A percentile compares a stretch with the other conserved stretches of the same genome.
Evolutionary conservation across 2,888 invertebrate genomes (phyloP).

Genomic region (Pycnomerus fuliginosus): DNA sequence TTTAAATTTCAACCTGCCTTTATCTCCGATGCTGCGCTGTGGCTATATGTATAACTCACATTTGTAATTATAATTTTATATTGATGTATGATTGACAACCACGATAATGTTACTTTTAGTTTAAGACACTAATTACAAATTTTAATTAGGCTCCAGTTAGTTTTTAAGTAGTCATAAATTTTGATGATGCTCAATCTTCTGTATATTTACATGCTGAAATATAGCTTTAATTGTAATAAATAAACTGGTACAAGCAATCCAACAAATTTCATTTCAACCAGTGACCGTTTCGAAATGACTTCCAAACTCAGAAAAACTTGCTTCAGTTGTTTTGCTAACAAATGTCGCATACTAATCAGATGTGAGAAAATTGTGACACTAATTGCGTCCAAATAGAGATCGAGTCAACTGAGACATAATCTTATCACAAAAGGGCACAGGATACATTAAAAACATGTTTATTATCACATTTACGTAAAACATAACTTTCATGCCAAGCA

Average conservation of each 20-base stretch:
- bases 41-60: conserved; percentile 19
- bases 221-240: conserved; percentile 34
- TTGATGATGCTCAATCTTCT: conserved; percentile 15
- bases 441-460: conserved; percentile 50
- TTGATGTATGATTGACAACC: conserved; percentile 40
- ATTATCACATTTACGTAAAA: conserved; percentile 52
- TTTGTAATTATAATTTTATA: conserved; percentile 39
- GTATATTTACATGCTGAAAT: conserved; percentile 32
- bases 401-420: too few relatives aligned
- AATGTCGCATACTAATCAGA: conserved; percentile 10
- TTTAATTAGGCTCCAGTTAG: conserved; percentile 28
- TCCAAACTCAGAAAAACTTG: not conserved
- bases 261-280: too few relatives aligned
- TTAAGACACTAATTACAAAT: conserved; percentile 38
- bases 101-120: conserved; percentile 35
- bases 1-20: conserved; percentile 20
- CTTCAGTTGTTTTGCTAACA: not conserved
- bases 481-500: conserved; percentile 28
- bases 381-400: conserved; percentile 1
- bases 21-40: conserved; percentile 6
- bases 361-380: conserved; percentile 21
- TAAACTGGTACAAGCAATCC: too few relatives aligned
- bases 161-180: conserved; percentile 19
- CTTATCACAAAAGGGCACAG: conserved; percentile 42
- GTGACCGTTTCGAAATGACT: too few relatives aligned